phyloP scores from a whole-genome alignment of 2,797 vertebrate genomes.

The Malacoctenus gilli region DNA sequence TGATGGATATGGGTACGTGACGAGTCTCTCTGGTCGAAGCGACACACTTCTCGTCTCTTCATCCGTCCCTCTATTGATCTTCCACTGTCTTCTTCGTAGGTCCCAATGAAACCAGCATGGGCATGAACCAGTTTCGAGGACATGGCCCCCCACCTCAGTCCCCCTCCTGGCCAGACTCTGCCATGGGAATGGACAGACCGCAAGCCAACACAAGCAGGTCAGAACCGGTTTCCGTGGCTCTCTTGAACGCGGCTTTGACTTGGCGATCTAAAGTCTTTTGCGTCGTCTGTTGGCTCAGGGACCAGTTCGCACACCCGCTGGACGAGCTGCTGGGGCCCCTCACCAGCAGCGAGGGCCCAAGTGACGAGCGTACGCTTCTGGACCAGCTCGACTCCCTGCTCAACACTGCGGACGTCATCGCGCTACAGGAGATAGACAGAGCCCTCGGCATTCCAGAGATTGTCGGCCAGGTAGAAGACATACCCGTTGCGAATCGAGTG shows the following conservation, averaged over 20 bases:
- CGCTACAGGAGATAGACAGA: conserved; percentile 95
- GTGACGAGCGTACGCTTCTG: conserved; percentile 91
- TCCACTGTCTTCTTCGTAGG: conserved; percentile 68
- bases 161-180: conserved; percentile 89
- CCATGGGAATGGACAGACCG: conserved; percentile 84
- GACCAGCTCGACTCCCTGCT: conserved; percentile 95
- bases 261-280: not conserved
- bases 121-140: conserved; percentile 87
- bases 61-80: too few species aligned
- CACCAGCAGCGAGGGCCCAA: conserved; percentile 88
- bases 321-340: conserved; percentile 91
- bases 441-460: conserved; percentile 97
- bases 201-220: conserved; percentile 86
- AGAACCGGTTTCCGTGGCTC: conserved; percentile 6
- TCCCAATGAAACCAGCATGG: conserved; percentile 85
- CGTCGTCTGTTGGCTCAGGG: conserved; percentile 73
- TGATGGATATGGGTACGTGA: conserved; percentile 90
- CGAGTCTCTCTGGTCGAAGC: too few species aligned
- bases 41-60: too few species aligned
- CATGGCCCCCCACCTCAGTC: conserved; percentile 84
- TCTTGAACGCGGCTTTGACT: too few species aligned
- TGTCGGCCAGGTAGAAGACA: conserved; percentile 88
- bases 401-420: conserved; percentile 91
- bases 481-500: too few species aligned
- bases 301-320: conserved; percentile 86